A percentile compares a stretch with the other conserved stretches of the same genome.
Conservation (phyloP, 2,113 vertebrate genomes). For the Pheucticus melanocephalus region DNA sequence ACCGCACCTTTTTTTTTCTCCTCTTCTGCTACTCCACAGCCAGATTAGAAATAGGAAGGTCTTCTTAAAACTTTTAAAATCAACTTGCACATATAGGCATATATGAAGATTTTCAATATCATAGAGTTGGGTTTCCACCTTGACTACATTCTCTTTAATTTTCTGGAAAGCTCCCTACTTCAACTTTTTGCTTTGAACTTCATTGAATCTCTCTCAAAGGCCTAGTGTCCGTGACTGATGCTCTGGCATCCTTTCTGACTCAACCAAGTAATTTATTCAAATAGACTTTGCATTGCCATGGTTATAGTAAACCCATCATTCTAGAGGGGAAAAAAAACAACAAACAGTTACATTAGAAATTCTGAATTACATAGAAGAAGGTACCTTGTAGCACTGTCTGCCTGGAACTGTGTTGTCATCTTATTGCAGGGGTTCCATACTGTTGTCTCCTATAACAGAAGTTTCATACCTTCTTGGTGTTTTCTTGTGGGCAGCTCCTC, state of each 20-base stretch:
- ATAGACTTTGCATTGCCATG: slow-evolving; percentile 38
- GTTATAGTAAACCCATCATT: neutral
- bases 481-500: too few relatives aligned
- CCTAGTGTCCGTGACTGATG: neutral
- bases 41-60: neutral
- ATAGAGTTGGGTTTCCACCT: neutral
- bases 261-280: slow-evolving; percentile 52
- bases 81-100: neutral
- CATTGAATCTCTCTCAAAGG: neutral
- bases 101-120: neutral
- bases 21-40: neutral
- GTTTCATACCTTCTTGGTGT: too few relatives aligned
- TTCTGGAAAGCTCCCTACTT: slow-evolving; percentile 11
- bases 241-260: slow-evolving; percentile 7
- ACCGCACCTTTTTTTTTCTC: neutral
- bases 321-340: neutral
- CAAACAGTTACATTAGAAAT: neutral
- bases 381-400: slow-evolving; percentile 9
- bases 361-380: slow-evolving; percentile 6
- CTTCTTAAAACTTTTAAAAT: neutral
- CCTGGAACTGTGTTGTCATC: neutral
- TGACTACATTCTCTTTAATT: neutral
- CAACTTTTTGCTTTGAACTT: neutral
- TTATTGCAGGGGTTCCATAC: too few relatives aligned
- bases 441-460: too few relatives aligned